These are phyloP conservation scores for Nematopogon swammerdamellus DNA, from an alignment of 2,888 invertebrate species.

Conservation along the genomic window DNA sequence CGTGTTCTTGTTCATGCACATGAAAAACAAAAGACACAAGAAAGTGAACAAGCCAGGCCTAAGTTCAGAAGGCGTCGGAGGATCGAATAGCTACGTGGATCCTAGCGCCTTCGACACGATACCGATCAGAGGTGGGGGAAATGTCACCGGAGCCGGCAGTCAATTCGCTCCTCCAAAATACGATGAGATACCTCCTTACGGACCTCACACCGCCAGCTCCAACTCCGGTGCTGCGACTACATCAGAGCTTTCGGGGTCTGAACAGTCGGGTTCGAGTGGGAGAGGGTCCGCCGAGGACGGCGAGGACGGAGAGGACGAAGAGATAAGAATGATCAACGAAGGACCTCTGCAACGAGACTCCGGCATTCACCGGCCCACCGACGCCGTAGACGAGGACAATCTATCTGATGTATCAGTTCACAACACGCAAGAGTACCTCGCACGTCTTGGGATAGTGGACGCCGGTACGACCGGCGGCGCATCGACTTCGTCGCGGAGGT, in stretches of 20 bases:
- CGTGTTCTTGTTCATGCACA: conserved; percentile 80
- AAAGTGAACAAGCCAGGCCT: conserved; percentile 76
- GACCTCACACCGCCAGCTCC: conserved; percentile 72
- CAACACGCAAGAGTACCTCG: conserved; percentile 94
- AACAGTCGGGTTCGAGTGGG: conserved; percentile 94
- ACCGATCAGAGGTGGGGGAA: conserved; percentile 69
- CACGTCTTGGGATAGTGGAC: conserved; percentile 90
- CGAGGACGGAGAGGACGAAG: conserved; percentile 91
- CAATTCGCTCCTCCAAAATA: conserved; percentile 90
- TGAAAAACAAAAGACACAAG: conserved; percentile 76
- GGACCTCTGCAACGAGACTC: conserved; percentile 77
- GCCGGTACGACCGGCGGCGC: conserved; percentile 64
- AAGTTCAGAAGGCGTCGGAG: conserved; percentile 70
- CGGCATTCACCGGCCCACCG: conserved; percentile 59
- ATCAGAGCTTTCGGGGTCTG: conserved; percentile 90
- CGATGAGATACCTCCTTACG: conserved; percentile 86
- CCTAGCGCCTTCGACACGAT: conserved; percentile 88
- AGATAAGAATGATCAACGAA: conserved; percentile 96
- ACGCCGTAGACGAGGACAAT: conserved; percentile 63
- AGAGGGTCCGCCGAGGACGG: conserved; percentile 95
- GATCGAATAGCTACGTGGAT: conserved; percentile 82
- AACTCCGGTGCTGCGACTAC: conserved; percentile 80
- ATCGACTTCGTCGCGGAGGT: conserved; percentile 64
- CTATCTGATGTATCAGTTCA: conserved; percentile 88
- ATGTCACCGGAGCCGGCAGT: conserved; percentile 44